These are phyloP conservation scores for Prorops nasuta DNA, from an alignment of 1,140 invertebrate species.

Conservation along the genomic window DNA sequence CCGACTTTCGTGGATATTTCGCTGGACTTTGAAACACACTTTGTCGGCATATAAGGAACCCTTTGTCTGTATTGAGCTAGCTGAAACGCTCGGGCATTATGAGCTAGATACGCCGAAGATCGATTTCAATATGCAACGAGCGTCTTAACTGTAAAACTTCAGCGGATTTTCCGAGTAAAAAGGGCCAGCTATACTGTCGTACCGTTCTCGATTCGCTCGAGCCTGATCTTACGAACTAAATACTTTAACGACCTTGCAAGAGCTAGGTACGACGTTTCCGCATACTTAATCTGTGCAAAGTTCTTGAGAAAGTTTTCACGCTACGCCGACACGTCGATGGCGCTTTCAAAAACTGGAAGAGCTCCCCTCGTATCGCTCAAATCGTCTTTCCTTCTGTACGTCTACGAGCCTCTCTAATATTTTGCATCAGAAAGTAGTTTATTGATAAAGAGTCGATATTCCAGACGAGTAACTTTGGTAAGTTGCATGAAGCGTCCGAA, in stretches of 20 bases:
- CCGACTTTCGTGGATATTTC: slow-evolving; percentile 10
- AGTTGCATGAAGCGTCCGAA: background rate
- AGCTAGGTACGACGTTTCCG: background rate
- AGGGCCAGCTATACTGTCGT: too few relatives aligned
- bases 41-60: slow-evolving; percentile 8
- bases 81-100: too few relatives aligned
- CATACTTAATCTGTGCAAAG: background rate
- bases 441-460: background rate
- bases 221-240: background rate
- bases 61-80: background rate
- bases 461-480: background rate
- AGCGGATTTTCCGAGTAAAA: too few relatives aligned
- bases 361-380: background rate
- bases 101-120: background rate
- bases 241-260: background rate
- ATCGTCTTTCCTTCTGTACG: background rate
- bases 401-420: too few relatives aligned
- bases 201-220: too few relatives aligned
- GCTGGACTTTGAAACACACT: slow-evolving; percentile 8
- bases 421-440: background rate
- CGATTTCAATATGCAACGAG: background rate
- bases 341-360: background rate
- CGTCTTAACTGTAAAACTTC: too few relatives aligned
- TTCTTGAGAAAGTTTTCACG: background rate
- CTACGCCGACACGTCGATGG: background rate